Base-by-base conservation (phyloP, 2,113 vertebrate genomes). In the Phaetusa simplex region DNA sequence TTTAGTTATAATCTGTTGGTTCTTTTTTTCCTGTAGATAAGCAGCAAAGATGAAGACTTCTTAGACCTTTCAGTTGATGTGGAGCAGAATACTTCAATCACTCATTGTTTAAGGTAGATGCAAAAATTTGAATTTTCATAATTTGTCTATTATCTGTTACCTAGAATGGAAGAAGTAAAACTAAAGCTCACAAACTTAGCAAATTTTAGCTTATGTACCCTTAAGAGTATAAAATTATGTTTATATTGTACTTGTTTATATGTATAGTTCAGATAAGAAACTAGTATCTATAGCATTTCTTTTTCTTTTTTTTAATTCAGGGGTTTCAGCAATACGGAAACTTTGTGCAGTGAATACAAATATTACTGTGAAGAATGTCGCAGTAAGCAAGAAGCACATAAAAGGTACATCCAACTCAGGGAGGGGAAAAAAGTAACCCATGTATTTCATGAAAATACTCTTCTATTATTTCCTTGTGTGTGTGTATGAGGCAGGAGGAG, bases 361-460 rank as follows among this genome's bases (percentile, higher is more conserved):
- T 99, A 99, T 93, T 99, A 99, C 97, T 99, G 98, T 98, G 98
- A 99, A 97, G 98, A 99, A 38, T 99, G 98, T 97, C 98, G 98
- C 96, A 98, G 98, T 98, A 99, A 99, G 78, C 98, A 99, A 96
- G 98, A 99, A 97, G 98, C 98, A 59, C 98, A 99, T 96, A 99
- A 99, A 97, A 98, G 98, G 98, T 99, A 98, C 83, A 15, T 16
- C 43, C 49, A 36, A 21, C 4, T 14, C 38, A 32, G 22, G 52
- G 38, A 66, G 40, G 43, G 59, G n/a, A 9, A 64, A 86, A 70
- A 82, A 49, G 32, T 11, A 69, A 30, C 7, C 24, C 22, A 2
- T 6, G 8, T 11, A 22, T 61, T 81, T 93, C 16, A 5, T 73
- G 47, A 72, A 50, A 71, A 72, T 85, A 43, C 32, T 71, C 15